Evolutionary conservation across 2,113 vertebrate genomes (phyloP), one percentile per base, ranked within the genome.

Genomic region (Progne subis): DNA sequence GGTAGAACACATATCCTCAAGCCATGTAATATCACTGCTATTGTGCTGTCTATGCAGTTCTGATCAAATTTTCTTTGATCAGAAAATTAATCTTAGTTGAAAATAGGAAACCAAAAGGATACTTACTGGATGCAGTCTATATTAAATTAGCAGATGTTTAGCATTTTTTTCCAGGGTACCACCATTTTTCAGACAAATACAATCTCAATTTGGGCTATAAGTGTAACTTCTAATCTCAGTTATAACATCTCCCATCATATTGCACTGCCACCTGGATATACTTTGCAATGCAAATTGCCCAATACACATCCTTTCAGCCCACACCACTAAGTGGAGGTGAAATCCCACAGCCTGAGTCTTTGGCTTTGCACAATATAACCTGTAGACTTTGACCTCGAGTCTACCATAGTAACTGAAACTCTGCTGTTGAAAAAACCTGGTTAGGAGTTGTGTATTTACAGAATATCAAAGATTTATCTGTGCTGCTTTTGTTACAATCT

Each of bases 21-120:
- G 89, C 92, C 84, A 86, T 79, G 87, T 92, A 94, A 92, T 95
- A 85, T 76, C 11, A 7, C 67, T 81, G 79, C 82, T 94, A 49
- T 79, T 91, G 79, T 7, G 8, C 88, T 91, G 52, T 64, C 80
- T 86, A 79, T 72, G 82, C 88, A 90, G 72, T 94, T 85, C 78
- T 94, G 92, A 91, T 94, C 93, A 96, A 87, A 95, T 91, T 84
- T 85, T 85, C 81, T 95, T 84, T 94, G 92, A 92, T 94, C 82
- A 85, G 86, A 94, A 96, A 93, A 96, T 96, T 88, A 92, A 92
- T 92, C 84, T 77, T 89, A 72, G 59, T 57, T 81, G 39, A 41
- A 92, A 94, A 89, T 37, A 91, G 82, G 41, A 94, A 92, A 94
- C 70, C 64, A 72, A 86, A 88, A 65, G 60, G 28, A 60, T 91